phyloP scores from a whole-genome alignment of 2,888 invertebrate genomes.

The Sesia apiformis region DNA sequence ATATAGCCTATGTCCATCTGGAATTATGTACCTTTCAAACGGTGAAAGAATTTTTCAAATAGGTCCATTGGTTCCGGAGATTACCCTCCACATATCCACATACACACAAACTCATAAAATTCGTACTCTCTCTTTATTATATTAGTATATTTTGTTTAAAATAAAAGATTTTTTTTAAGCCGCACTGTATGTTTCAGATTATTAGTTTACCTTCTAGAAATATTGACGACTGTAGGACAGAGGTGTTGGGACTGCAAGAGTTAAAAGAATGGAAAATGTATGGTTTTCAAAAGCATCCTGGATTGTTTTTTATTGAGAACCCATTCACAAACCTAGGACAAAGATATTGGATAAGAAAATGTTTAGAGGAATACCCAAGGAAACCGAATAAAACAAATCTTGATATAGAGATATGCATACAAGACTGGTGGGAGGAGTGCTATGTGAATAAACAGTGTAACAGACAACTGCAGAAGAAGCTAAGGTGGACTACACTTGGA shows the following conservation, averaged over 20 bases:
- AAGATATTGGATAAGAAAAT: constrained; percentile 87
- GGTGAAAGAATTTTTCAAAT: too few relatives aligned
- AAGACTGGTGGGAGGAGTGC: constrained; percentile 80
- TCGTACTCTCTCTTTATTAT: too few relatives aligned
- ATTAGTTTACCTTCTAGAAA: constrained; percentile 1
- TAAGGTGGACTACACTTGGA: constrained; percentile 97
- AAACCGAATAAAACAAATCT: constrained; percentile 83
- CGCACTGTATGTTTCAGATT: constrained; percentile 15
- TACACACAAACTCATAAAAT: too few relatives aligned
- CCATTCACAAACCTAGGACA: constrained; percentile 87
- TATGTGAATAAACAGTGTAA: constrained; percentile 49
- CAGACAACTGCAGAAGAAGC: constrained; percentile 48
- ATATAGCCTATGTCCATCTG: too few relatives aligned
- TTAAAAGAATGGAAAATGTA: constrained; percentile 76
- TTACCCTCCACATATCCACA: too few relatives aligned
- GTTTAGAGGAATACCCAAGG: constrained; percentile 83
- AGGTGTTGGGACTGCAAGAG: constrained; percentile 34
- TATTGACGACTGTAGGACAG: constrained; percentile 24
- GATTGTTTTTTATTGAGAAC: constrained; percentile 87
- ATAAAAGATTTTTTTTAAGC: neutral
- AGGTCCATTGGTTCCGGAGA: too few relatives aligned
- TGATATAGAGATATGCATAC: constrained; percentile 57
- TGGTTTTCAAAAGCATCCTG: constrained; percentile 76
- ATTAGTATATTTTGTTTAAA: too few relatives aligned
- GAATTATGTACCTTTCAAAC: too few relatives aligned